phyloP scores from a whole-genome alignment of 2,113 vertebrate genomes.

The Gambusia affinis region DNA sequence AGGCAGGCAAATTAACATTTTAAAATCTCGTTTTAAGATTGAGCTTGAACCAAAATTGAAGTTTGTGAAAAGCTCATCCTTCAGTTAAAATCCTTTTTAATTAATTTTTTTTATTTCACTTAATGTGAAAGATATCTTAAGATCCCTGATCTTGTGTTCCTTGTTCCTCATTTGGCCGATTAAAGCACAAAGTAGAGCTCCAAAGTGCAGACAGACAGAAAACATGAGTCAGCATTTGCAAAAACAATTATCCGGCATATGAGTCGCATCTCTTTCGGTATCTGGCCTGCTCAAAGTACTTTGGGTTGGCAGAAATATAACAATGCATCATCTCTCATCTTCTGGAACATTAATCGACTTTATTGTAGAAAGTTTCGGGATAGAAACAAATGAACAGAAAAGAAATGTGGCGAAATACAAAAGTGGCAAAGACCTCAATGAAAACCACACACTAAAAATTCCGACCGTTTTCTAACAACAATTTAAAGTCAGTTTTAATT shows the following conservation, averaged over 20 bases:
- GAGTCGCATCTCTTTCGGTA: constrained; percentile 4
- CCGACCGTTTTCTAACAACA: not conserved
- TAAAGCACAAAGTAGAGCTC: constrained; percentile 46
- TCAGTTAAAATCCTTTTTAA: constrained; percentile 1
- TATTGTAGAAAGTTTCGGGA: not conserved
- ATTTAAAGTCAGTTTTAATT: not conserved
- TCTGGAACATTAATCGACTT: not conserved
- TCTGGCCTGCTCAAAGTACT: not conserved
- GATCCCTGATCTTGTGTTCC: not conserved
- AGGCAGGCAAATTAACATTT: not conserved
- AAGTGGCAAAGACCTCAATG: not conserved
- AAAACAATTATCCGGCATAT: constrained; percentile 35
- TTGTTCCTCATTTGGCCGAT: constrained; percentile 54
- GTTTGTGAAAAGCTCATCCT: constrained; percentile 3
- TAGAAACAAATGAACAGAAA: not conserved
- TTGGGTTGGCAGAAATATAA: not conserved
- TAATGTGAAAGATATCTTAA: not conserved
- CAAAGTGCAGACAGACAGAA: constrained; percentile 45
- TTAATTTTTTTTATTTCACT: not conserved
- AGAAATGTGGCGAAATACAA: not conserved
- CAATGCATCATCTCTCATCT: not conserved
- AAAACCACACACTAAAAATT: not conserved
- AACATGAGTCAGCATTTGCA: constrained; percentile 58
- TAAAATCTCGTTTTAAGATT: not conserved
- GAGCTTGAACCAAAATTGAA: not conserved